Evolutionary conservation across 2,888 invertebrate species (phyloP).

Genomic region (Nemurella pictetii): DNA sequence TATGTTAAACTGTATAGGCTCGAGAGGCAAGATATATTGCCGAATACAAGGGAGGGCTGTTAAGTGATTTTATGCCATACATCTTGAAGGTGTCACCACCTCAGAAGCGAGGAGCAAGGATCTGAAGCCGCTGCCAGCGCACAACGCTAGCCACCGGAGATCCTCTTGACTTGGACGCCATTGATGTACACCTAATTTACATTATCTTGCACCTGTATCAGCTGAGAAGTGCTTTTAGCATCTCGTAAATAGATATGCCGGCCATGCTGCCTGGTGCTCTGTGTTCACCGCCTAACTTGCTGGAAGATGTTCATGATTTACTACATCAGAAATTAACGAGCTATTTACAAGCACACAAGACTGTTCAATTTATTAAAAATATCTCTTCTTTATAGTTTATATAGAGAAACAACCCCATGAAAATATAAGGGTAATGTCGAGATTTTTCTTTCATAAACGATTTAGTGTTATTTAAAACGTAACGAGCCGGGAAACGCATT

Average conservation of each 20-base stretch:
- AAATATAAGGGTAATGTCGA: background rate
- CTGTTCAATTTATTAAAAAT: background rate
- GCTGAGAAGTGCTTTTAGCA: background rate
- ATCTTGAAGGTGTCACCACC: background rate
- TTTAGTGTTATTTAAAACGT: background rate
- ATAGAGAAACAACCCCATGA: background rate
- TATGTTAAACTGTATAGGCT: background rate
- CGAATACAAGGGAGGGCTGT: background rate
- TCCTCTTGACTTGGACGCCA: background rate
- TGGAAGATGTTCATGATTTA: background rate
- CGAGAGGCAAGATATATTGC: slow-evolving; percentile 18
- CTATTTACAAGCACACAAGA: background rate
- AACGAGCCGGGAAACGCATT: background rate
- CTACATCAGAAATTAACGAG: background rate
- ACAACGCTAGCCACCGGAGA: background rate
- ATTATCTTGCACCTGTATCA: background rate
- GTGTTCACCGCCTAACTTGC: background rate
- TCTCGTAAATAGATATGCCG: background rate
- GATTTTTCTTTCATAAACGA: background rate
- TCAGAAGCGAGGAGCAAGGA: background rate
- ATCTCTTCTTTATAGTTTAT: background rate
- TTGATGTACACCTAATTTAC: slow-evolving; percentile 8
- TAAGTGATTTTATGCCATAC: slow-evolving; percentile 12
- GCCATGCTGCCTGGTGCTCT: background rate
- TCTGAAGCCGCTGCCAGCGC: background rate